Conservation (phyloP, 1,140 invertebrate species). For the Dreissena polymorpha region DNA sequence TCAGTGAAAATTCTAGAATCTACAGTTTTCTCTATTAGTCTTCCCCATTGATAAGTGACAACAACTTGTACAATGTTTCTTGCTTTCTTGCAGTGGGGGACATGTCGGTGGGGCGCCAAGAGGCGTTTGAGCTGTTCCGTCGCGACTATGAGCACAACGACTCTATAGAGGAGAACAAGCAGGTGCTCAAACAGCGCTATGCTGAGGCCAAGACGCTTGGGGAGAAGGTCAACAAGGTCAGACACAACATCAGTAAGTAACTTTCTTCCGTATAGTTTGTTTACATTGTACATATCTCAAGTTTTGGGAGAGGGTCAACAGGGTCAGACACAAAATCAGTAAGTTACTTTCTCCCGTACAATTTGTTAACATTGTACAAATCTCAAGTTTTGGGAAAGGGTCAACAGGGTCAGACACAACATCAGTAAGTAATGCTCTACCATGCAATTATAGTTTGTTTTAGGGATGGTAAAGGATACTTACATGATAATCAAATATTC, state of each 20-base stretch:
- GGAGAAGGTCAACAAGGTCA: conserved; percentile 74
- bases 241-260: conserved; percentile 77
- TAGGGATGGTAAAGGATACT: too few relatives aligned
- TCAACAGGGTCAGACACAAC: conserved; percentile 75
- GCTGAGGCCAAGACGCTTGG: conserved; percentile 77
- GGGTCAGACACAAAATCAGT: conserved; percentile 76
- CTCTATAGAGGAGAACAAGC: conserved; percentile 76
- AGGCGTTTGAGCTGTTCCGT: conserved; percentile 79
- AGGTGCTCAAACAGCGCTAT: conserved; percentile 74
- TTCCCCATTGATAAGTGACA: too few relatives aligned
- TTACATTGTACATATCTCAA: too few relatives aligned
- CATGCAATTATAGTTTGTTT: too few relatives aligned
- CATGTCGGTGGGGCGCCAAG: conserved; percentile 78
- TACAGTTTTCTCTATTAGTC: too few relatives aligned
- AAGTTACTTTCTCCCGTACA: too few relatives aligned
- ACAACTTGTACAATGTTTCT: too few relatives aligned
- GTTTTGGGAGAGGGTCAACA: conserved; percentile 77
- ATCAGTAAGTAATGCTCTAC: conserved; percentile 75
- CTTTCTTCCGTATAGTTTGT: too few relatives aligned
- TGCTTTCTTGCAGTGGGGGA: conserved; percentile 75
- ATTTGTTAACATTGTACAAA: too few relatives aligned
- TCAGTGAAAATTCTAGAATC: too few relatives aligned
- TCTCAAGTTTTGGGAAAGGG: conserved; percentile 75
- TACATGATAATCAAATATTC: too few relatives aligned
- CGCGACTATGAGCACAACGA: conserved; percentile 76